Conservation (phyloP, 2,888 invertebrate genomes). For the Epinotia demarniana region DNA sequence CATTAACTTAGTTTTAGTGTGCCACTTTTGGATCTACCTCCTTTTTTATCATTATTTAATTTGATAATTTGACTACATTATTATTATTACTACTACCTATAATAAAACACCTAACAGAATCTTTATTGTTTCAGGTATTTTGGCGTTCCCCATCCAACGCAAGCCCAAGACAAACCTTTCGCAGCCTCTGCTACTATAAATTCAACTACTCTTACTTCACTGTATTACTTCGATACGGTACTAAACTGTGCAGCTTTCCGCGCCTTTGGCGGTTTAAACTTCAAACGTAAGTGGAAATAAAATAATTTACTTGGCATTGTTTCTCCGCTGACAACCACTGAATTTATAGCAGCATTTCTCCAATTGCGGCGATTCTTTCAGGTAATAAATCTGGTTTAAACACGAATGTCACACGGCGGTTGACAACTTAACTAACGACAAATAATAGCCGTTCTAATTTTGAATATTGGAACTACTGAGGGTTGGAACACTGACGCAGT, state of each 20-base stretch:
- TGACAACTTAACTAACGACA: constrained; percentile 38
- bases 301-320: constrained; percentile 34
- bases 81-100: no score
- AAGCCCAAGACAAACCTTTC: neutral
- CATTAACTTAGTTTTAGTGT: no score
- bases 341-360: constrained; percentile 39
- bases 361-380: constrained; percentile 35
- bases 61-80: no score
- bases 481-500: neutral
- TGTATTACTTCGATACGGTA: neutral
- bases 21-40: no score
- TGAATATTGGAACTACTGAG: constrained; percentile 5
- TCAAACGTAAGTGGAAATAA: constrained; percentile 21
- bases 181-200: neutral
- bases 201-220: neutral
- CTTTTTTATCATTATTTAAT: no score
- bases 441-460: constrained; percentile 34
- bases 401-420: constrained; percentile 25
- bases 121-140: constrained; percentile 19
- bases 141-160: neutral
- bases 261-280: constrained; percentile 19
- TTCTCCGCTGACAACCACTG: constrained; percentile 27
- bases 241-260: neutral
- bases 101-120: neutral
- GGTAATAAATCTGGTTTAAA: constrained; percentile 42